These are phyloP conservation scores for Nyctibius bracteatus DNA, from an alignment of 2,113 vertebrate genomes.

Conservation along the genomic window DNA sequence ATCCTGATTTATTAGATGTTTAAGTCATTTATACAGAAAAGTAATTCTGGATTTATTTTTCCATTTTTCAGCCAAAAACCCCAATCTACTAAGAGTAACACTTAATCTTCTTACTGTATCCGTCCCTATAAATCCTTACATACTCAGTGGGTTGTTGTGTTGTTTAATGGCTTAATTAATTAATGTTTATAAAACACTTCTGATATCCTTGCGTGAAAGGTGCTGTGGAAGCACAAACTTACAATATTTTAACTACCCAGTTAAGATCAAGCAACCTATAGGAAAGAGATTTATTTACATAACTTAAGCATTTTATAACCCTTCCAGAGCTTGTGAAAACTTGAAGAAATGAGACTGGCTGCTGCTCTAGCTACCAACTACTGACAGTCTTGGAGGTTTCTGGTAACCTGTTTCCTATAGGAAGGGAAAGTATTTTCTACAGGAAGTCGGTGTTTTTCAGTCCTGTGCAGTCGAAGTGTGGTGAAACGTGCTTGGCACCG, in stretches of 20 bases:
- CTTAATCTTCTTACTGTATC: not conserved
- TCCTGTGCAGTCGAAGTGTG: not conserved
- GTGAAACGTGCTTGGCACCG: not conserved
- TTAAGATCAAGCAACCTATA: not conserved
- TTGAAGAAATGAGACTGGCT: not conserved
- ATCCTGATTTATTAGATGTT: not conserved
- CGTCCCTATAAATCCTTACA: not conserved
- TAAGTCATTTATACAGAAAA: not conserved
- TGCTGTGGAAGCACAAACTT: not conserved
- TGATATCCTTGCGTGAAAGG: not conserved
- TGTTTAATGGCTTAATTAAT: conserved; percentile 42
- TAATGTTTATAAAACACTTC: not conserved
- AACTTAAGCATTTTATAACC: not conserved
- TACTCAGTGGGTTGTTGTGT: not conserved
- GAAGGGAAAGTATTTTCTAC: not conserved
- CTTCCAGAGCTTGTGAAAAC: not conserved
- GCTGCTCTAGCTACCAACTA: not conserved
- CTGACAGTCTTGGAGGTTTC: not conserved
- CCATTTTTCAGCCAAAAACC: not conserved
- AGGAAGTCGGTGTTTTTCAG: not conserved
- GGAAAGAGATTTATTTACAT: not conserved
- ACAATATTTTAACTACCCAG: not conserved
- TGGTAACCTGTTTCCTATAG: not conserved
- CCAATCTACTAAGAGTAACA: not conserved
- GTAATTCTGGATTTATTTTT: not conserved